These are phyloP conservation scores for Mola mola DNA, from an alignment of 2,113 vertebrate species.

Conservation along the genomic window DNA sequence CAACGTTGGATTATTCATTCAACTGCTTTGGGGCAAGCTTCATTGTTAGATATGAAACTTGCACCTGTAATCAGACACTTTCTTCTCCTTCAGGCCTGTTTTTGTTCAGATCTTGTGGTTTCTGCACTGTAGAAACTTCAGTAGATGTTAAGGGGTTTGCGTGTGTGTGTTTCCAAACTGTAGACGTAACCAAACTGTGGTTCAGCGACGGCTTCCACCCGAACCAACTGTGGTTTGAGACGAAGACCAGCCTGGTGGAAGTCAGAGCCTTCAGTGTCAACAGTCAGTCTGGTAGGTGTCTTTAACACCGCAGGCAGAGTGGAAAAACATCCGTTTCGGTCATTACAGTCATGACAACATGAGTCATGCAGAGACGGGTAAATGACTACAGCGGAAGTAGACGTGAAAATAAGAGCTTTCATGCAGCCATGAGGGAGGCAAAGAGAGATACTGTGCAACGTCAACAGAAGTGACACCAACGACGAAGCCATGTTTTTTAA, in stretches of 20 bases:
- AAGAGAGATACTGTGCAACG: neutral
- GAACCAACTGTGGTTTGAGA: slow-evolving; percentile 86
- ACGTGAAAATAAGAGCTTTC: neutral
- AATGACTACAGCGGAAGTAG: neutral
- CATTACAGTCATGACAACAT: too few relatives aligned
- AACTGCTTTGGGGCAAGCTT: too few relatives aligned
- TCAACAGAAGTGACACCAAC: neutral
- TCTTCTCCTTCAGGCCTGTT: neutral
- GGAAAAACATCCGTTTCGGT: neutral
- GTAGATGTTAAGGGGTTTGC: neutral
- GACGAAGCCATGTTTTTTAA: too few relatives aligned
- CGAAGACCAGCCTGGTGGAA: slow-evolving; percentile 81
- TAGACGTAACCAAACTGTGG: slow-evolving; percentile 86
- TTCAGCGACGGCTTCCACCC: slow-evolving; percentile 80
- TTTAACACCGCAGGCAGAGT: neutral
- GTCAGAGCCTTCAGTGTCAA: slow-evolving; percentile 84
- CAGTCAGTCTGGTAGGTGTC: slow-evolving; percentile 84
- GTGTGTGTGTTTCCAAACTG: slow-evolving; percentile 1
- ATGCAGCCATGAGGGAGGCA: neutral
- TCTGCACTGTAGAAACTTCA: neutral
- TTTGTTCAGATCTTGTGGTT: neutral
- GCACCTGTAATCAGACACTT: slow-evolving; percentile 13
- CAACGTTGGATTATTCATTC: too few relatives aligned
- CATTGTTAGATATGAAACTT: too few relatives aligned
- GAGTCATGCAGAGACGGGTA: too few relatives aligned